Percentiles rank a stretch among this genome's conserved stretches.
phyloP scores from a whole-genome alignment of 2,113 vertebrate species.

The Sturnira hondurensis region DNA sequence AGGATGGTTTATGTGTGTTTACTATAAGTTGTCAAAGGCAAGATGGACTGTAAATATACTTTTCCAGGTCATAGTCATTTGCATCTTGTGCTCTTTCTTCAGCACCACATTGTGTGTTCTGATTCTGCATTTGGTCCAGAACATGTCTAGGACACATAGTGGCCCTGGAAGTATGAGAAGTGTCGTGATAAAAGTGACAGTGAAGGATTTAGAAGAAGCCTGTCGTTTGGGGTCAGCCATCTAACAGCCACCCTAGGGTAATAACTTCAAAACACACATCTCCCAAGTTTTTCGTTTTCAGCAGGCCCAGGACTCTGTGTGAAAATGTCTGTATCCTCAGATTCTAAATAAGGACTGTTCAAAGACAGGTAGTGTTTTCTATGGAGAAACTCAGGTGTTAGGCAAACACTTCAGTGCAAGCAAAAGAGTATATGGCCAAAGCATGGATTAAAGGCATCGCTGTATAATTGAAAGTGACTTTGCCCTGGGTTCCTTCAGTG shows the following conservation, averaged over 20 bases:
- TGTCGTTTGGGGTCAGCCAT: background rate
- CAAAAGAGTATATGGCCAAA: slow-evolving; percentile 8
- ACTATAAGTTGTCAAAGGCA: background rate
- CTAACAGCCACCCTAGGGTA: background rate
- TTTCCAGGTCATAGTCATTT: background rate
- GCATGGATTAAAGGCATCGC: background rate
- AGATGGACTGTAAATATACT: background rate
- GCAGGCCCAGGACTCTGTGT: background rate
- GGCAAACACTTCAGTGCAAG: slow-evolving; percentile 27
- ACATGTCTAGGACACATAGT: background rate
- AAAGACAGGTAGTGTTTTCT: slow-evolving; percentile 10
- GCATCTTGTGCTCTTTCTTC: background rate
- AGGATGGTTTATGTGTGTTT: background rate
- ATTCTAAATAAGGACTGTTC: slow-evolving; percentile 33
- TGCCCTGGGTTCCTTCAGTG: slow-evolving; percentile 15
- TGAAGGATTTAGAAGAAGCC: background rate
- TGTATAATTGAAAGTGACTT: slow-evolving; percentile 50
- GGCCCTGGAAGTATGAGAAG: background rate
- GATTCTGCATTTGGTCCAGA: background rate
- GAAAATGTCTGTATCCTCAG: slow-evolving; percentile 46
- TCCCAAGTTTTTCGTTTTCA: background rate
- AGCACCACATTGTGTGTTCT: background rate
- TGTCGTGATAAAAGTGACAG: background rate
- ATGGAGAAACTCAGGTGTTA: slow-evolving; percentile 53
- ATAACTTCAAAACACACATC: background rate